Evolutionary conservation across 2,113 vertebrate genomes (phyloP), one percentile per base, ranked within the genome.

Genomic region (Anguilla rostrata): DNA sequence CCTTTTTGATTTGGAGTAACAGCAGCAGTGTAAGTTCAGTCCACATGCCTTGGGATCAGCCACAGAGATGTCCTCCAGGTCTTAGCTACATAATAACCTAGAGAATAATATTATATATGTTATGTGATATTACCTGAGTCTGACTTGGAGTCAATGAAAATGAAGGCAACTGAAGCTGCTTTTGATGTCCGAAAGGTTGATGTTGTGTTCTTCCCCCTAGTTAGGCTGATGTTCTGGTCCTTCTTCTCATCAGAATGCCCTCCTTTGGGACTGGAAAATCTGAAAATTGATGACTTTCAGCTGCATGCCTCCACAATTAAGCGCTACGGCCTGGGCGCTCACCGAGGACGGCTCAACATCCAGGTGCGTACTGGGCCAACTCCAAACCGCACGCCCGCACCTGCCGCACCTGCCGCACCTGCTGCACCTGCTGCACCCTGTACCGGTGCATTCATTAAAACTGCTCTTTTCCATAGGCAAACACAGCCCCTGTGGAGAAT

Each of bases 321-420:
- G 83, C 96, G 97, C 5, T 94, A 96, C 0, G 97, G 98, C 6
- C 92, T 99, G 82, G 97, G 97, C 0, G 96, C 98, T 0, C 98
- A 99, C 89, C 96, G 98, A 0, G 97, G 97, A 2, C 94, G 98
- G 56, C 97, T 99, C 86, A 99, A 99, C 93, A 98, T 98, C 91
- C 97, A 97, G 97, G 97, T 97, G 86, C 87, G 20, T 0, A 39
- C 39, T 34, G 49, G 1, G 49, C 53, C n/a, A 5, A 12, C 46
- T 14, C 15, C 8, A 16, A 29, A 34, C 53, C 26, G 9, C 9
- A 34, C 26, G 26, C 63, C 34, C 34, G 34, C 34, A 34, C 34
- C 1, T 34, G 1, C 34, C 34, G 34, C 34, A 34, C 34, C 34
- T 46, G 4, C 66, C 7, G 0, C 66, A 75, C 66, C 66, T 46